A percentile compares a stretch with the other conserved stretches of the same genome.
These are phyloP conservation scores for Anarhynchus alexandrinus DNA, from an alignment of 2,113 vertebrate species.

Conservation along the genomic window DNA sequence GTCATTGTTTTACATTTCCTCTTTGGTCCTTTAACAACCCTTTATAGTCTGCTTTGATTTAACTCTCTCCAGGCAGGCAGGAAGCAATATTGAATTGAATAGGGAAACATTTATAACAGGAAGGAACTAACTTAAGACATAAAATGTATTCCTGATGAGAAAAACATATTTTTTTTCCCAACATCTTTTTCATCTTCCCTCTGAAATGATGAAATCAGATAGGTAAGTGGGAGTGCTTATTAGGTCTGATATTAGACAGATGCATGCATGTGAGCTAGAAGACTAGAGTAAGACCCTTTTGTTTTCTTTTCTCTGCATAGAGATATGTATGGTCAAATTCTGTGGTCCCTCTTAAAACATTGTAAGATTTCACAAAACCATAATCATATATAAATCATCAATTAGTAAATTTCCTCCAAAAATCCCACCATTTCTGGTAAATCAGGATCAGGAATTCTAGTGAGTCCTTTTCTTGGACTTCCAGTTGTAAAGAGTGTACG, in stretches of 20 bases:
- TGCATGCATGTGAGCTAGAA: neutral
- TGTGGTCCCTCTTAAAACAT: neutral
- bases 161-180: neutral
- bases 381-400: neutral
- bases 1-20: slow-evolving; percentile 41
- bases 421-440: neutral
- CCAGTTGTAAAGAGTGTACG: too few species aligned
- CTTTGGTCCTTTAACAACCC: neutral
- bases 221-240: neutral
- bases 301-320: neutral
- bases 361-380: neutral
- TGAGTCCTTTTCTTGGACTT: neutral
- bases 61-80: neutral
- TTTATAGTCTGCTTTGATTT: neutral
- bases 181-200: neutral
- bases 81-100: neutral
- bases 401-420: neutral
- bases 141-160: neutral
- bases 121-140: neutral
- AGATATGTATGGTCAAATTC: neutral
- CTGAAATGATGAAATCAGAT: neutral
- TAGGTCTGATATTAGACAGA: neutral
- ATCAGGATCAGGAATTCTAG: neutral
- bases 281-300: neutral
- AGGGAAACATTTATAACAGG: neutral